These are phyloP conservation scores for Halichoeres trimaculatus DNA, from an alignment of 2,113 vertebrate genomes.

Conservation along the genomic window DNA sequence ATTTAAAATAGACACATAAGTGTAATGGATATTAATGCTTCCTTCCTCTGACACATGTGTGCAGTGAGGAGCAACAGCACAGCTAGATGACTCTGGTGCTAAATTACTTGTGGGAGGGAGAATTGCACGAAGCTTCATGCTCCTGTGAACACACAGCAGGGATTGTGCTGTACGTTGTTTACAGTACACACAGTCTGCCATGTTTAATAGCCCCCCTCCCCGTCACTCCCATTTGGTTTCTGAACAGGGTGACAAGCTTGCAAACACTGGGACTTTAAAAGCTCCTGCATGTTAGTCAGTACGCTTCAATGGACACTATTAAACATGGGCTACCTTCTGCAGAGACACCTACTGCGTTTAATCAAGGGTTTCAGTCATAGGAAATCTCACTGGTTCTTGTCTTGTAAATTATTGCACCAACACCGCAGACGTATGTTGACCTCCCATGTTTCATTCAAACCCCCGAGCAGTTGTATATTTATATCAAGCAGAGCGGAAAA, in stretches of 20 bases:
- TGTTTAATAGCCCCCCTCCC: constrained; percentile 61
- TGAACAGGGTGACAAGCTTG: constrained; percentile 49
- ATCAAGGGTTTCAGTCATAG: constrained; percentile 65
- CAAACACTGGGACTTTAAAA: constrained; percentile 53
- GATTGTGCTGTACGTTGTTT: constrained; percentile 64
- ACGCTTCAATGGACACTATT: constrained; percentile 53
- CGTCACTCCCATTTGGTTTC: constrained; percentile 52
- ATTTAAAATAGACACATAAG: constrained; percentile 15
- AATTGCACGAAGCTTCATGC: constrained; percentile 64
- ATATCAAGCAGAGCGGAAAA: constrained; percentile 48
- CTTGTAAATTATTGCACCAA: constrained; percentile 46
- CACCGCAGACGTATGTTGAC: constrained; percentile 33
- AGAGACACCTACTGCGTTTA: constrained; percentile 62
- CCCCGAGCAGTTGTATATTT: constrained; percentile 51
- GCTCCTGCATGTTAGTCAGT: constrained; percentile 43
- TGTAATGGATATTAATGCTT: constrained; percentile 49
- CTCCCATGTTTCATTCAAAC: constrained; percentile 43
- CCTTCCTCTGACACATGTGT: constrained; percentile 14
- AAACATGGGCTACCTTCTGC: constrained; percentile 53
- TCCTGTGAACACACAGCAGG: constrained; percentile 71
- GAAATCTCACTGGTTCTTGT: constrained; percentile 37
- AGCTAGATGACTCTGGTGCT: constrained; percentile 41
- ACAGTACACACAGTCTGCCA: constrained; percentile 64
- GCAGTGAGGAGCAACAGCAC: constrained; percentile 49
- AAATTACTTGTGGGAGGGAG: constrained; percentile 65